phyloP scores from a whole-genome alignment of 1,140 invertebrate genomes.

The Periplaneta americana region DNA sequence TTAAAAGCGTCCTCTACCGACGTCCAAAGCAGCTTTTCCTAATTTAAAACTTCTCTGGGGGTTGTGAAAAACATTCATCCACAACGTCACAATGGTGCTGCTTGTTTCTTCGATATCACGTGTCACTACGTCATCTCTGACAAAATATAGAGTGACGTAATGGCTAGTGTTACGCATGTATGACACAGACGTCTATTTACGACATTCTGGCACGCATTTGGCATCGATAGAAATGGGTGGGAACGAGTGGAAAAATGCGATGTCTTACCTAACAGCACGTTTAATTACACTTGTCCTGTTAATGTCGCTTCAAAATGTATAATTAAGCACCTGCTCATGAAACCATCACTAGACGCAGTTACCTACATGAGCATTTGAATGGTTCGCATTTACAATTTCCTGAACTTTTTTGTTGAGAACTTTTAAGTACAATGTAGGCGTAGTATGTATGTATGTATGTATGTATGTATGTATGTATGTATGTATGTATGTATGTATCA shows the following conservation, averaged over 20 bases:
- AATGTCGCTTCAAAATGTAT: too few species aligned
- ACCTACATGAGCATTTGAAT: too few species aligned
- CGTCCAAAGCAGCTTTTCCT: not conserved
- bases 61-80: not conserved
- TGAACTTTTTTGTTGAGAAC: too few species aligned
- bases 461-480: too few species aligned
- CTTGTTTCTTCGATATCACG: not conserved
- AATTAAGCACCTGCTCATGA: too few species aligned
- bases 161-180: not conserved
- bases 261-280: not conserved
- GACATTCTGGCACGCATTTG: not conserved
- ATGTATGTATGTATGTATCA: too few species aligned
- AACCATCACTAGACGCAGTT: too few species aligned
- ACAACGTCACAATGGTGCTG: not conserved
- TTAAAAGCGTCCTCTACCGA: not conserved
- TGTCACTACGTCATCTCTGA: not conserved
- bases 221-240: not conserved
- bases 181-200: not conserved
- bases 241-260: too few species aligned
- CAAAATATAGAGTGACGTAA: not conserved
- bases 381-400: too few species aligned
- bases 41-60: not conserved
- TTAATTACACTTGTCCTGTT: too few species aligned
- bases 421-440: too few species aligned
- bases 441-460: too few species aligned